phyloP scores from a whole-genome alignment of 2,113 vertebrate species.

The Myxocyprinus asiaticus region DNA sequence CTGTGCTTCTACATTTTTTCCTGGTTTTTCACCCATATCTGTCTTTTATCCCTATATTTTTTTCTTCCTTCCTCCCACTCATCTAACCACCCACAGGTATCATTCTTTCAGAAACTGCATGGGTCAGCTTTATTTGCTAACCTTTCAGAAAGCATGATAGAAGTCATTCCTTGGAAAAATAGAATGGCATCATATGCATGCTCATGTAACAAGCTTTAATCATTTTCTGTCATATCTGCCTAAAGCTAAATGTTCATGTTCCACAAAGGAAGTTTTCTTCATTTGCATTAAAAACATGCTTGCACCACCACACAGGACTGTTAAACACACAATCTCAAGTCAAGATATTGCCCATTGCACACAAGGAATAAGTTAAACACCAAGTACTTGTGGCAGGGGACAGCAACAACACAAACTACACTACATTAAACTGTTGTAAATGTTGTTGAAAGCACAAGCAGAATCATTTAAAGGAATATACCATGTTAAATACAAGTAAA shows the following conservation, averaged over 20 bases:
- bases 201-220: background rate
- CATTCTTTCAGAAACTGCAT: constrained; percentile 9
- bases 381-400: background rate
- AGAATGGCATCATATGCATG: constrained; percentile 16
- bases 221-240: background rate
- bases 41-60: background rate
- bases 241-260: constrained; percentile 13
- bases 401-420: background rate
- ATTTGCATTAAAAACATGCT: background rate
- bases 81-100: background rate
- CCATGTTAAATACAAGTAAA: too few relatives aligned
- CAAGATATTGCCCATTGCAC: too few relatives aligned
- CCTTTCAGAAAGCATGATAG: background rate
- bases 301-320: background rate
- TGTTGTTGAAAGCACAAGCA: too few relatives aligned
- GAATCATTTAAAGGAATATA: too few relatives aligned
- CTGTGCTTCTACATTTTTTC: constrained; percentile 26
- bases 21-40: background rate
- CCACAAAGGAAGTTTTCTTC: background rate
- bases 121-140: background rate
- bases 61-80: background rate
- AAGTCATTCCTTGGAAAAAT: background rate
- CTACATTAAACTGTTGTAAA: background rate
- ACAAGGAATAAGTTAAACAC: too few relatives aligned
- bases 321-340: too few relatives aligned